phyloP scores from a whole-genome alignment of 2,888 invertebrate genomes.

The Luperina nickerlii region DNA sequence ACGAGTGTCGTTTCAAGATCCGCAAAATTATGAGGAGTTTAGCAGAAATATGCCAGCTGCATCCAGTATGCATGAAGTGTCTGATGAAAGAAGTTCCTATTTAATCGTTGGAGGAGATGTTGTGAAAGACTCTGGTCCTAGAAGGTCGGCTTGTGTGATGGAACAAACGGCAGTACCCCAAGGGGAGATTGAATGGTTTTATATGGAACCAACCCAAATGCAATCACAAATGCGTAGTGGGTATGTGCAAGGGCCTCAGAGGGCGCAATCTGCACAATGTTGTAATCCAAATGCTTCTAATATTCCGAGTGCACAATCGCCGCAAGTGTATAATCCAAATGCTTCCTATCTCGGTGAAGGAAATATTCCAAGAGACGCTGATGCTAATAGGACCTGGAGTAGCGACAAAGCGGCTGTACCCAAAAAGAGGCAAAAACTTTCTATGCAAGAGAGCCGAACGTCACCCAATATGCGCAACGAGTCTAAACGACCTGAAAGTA shows the following conservation, averaged over 20 bases:
- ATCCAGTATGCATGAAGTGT: conserved; percentile 64
- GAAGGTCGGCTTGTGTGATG: conserved; percentile 7
- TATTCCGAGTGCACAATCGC: conserved; percentile 4
- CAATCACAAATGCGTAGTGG: conserved; percentile 35
- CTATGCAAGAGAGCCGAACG: not conserved
- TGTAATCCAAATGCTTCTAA: conserved; percentile 8
- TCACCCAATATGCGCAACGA: not conserved
- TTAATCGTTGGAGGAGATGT: conserved; percentile 55
- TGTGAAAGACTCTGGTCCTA: not conserved
- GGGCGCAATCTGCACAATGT: not conserved
- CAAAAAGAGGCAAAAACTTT: conserved; percentile 28
- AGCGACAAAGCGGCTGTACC: not conserved
- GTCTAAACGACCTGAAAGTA: not conserved
- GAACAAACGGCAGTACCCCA: conserved; percentile 1
- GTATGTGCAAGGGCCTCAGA: conserved; percentile 4
- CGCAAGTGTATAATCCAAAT: conserved; percentile 7
- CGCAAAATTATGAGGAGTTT: conserved; percentile 70
- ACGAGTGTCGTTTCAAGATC: conserved; percentile 67
- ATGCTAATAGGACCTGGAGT: not conserved
- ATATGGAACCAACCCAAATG: conserved; percentile 36
- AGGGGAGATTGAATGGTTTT: conserved; percentile 45
- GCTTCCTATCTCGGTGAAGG: not conserved
- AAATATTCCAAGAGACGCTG: conserved; percentile 7
- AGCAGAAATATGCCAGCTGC: conserved; percentile 66
- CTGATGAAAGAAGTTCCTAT: conserved; percentile 53